Conservation (phyloP, 2,888 invertebrate genomes). For the Drosophila anomelani region DNA sequence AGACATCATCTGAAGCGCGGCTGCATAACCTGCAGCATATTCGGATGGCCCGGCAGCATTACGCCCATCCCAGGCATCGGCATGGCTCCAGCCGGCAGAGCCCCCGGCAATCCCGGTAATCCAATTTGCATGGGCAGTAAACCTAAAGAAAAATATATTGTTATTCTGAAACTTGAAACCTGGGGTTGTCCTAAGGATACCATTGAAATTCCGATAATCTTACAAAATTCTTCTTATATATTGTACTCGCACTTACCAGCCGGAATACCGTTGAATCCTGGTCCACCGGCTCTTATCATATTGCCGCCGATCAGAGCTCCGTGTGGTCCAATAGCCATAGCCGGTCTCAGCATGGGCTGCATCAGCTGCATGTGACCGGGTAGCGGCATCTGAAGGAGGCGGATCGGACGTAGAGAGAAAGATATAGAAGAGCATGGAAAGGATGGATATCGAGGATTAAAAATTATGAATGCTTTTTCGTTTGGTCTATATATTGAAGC, state of each 20-base stretch:
- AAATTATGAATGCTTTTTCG: constrained; percentile 45
- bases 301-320: constrained; percentile 83
- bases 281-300: constrained; percentile 78
- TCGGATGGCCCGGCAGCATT: constrained; percentile 85
- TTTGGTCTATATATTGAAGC: constrained; percentile 72
- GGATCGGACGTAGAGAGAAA: constrained; percentile 48
- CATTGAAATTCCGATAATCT: no score
- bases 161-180: background rate
- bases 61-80: constrained; percentile 85
- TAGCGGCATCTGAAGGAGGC: constrained; percentile 69
- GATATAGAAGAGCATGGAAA: constrained; percentile 76
- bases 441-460: constrained; percentile 44
- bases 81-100: constrained; percentile 76
- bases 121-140: constrained; percentile 83
- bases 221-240: background rate
- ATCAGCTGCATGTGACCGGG: constrained; percentile 83
- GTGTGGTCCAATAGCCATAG: constrained; percentile 84
- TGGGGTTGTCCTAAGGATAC: background rate
- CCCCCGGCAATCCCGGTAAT: constrained; percentile 75
- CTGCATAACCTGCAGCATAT: constrained; percentile 89
- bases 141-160: constrained; percentile 61
- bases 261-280: constrained; percentile 83
- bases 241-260: constrained; percentile 77
- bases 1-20: constrained; percentile 94
- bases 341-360: constrained; percentile 84